Evolutionary conservation across 1,140 invertebrate genomes (phyloP).

Genomic region (Tribolium castaneum): DNA sequence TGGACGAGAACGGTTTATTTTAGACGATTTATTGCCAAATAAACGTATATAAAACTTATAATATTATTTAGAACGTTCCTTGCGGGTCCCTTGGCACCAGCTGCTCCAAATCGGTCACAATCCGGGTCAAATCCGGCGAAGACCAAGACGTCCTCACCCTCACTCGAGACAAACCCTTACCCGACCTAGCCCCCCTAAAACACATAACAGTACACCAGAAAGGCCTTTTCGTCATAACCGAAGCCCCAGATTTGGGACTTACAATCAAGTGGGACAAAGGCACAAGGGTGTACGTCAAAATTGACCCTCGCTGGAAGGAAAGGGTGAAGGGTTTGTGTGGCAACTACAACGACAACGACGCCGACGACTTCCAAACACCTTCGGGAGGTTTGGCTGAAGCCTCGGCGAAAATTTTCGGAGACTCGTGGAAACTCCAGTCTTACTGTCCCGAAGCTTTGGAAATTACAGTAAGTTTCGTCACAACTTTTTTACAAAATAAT

Average conservation of each 20-base stretch:
- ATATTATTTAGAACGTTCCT: slow-evolving; percentile 77
- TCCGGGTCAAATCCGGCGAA: slow-evolving; percentile 68
- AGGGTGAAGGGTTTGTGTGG: slow-evolving; percentile 88
- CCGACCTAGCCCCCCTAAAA: slow-evolving; percentile 64
- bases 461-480: slow-evolving; percentile 62
- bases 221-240: slow-evolving; percentile 83
- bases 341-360: slow-evolving; percentile 86
- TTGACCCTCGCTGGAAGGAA: slow-evolving; percentile 79
- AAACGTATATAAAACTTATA: too few relatives aligned
- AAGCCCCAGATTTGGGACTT: slow-evolving; percentile 80
- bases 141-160: slow-evolving; percentile 73
- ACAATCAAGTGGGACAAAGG: slow-evolving; percentile 89
- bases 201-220: slow-evolving; percentile 70
- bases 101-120: slow-evolving; percentile 85
- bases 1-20: too few relatives aligned
- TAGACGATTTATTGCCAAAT: too few relatives aligned
- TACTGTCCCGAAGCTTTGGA: slow-evolving; percentile 73
- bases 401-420: slow-evolving; percentile 80
- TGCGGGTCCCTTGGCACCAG: slow-evolving; percentile 88
- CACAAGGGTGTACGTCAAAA: slow-evolving; percentile 82
- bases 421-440: slow-evolving; percentile 87
- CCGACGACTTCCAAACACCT: slow-evolving; percentile 87
- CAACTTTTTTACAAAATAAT: slow-evolving; percentile 13
- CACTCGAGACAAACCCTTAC: slow-evolving; percentile 67
- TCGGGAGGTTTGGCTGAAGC: slow-evolving; percentile 79